A percentile compares a stretch with the other conserved stretches of the same genome.
phyloP scores from a whole-genome alignment of 2,888 invertebrate genomes.

The Nineta flava region DNA sequence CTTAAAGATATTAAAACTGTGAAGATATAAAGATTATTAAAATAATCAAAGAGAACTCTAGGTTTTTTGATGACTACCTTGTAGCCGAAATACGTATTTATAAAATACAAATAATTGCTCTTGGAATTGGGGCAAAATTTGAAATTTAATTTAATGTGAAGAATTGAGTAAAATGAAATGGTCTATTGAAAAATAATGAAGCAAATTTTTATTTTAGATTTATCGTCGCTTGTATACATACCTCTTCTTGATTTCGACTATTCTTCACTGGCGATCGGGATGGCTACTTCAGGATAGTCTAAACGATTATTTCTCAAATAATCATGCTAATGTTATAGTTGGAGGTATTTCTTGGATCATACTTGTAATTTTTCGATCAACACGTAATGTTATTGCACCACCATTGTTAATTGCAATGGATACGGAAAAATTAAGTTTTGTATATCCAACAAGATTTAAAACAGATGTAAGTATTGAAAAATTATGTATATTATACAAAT shows the following conservation, averaged over 20 bases:
- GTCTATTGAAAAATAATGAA: too few relatives aligned
- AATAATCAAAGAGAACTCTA: too few relatives aligned
- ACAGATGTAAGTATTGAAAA: slow-evolving; percentile 13
- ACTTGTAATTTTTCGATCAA: slow-evolving; percentile 8
- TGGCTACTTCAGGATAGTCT: slow-evolving; percentile 28
- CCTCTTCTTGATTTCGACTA: slow-evolving; percentile 30
- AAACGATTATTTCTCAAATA: not conserved
- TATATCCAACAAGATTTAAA: slow-evolving; percentile 39
- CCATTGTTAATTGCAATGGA: slow-evolving; percentile 43
- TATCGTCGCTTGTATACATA: slow-evolving; percentile 29
- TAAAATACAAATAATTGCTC: too few relatives aligned
- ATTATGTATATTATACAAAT: slow-evolving; percentile 23
- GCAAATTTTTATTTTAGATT: slow-evolving; percentile 11
- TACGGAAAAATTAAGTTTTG: slow-evolving; percentile 37
- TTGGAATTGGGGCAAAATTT: too few relatives aligned
- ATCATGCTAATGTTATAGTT: not conserved
- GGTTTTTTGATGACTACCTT: too few relatives aligned
- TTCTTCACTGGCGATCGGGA: slow-evolving; percentile 36
- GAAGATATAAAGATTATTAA: too few relatives aligned
- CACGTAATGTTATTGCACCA: slow-evolving; percentile 34
- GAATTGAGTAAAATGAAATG: too few relatives aligned
- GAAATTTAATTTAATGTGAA: too few relatives aligned
- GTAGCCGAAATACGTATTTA: too few relatives aligned
- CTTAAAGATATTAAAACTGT: too few relatives aligned
- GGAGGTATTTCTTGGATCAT: slow-evolving; percentile 2